Percentiles rank a stretch among this genome's conserved stretches.
phyloP scores from a whole-genome alignment of 2,113 vertebrate species.

The Sebastes fasciatus region DNA sequence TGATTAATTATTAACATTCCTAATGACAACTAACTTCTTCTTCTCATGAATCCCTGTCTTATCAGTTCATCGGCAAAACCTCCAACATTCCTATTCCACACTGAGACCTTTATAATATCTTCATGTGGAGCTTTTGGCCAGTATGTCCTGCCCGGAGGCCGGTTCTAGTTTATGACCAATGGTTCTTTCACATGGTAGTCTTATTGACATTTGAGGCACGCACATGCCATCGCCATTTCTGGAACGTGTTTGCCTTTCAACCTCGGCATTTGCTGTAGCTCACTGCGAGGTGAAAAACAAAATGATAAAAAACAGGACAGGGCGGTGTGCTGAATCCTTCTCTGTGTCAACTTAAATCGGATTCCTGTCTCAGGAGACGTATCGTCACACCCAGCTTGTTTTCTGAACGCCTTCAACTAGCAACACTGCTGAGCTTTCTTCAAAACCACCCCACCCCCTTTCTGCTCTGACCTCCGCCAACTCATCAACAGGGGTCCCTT shows the following conservation, averaged over 20 bases:
- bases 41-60: background rate
- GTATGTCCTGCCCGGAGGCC: conserved; percentile 44
- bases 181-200: conserved; percentile 61
- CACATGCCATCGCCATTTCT: conserved; percentile 76
- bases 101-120: conserved; percentile 29
- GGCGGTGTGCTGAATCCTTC: conserved; percentile 24
- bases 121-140: conserved; percentile 39
- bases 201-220: conserved; percentile 82
- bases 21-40: conserved; percentile 3
- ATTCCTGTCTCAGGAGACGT: conserved; percentile 49
- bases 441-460: background rate
- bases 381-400: conserved; percentile 50
- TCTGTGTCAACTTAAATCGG: conserved; percentile 43
- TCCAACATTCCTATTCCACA: conserved; percentile 8
- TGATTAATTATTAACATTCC: too few relatives aligned
- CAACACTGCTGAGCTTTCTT: conserved; percentile 53
- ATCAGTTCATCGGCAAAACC: background rate
- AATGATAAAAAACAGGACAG: conserved; percentile 38
- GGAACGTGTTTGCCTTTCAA: conserved; percentile 67
- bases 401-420: conserved; percentile 40
- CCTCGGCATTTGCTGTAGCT: conserved; percentile 59
- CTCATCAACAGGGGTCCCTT: conserved; percentile 64
- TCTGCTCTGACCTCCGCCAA: conserved; percentile 46
- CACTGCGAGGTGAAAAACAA: conserved; percentile 10
- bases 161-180: conserved; percentile 68